Evolutionary conservation across 2,113 vertebrate species (phyloP).

Genomic region (Cathartes aura): DNA sequence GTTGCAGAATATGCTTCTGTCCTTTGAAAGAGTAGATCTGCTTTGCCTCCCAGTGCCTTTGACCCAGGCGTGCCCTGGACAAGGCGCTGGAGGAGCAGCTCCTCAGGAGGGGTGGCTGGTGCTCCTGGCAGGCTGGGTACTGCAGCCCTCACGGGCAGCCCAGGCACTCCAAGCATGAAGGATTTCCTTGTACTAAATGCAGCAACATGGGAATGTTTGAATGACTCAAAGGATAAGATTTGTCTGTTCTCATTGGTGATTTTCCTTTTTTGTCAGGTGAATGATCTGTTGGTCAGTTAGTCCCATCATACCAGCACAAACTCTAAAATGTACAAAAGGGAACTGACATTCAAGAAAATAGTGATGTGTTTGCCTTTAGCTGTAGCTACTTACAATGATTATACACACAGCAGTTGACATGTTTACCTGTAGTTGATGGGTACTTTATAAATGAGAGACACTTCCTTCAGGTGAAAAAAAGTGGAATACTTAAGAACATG

Average conservation of each 20-base stretch:
- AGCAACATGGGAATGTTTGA: neutral
- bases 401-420: neutral
- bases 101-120: neutral
- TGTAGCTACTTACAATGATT: neutral
- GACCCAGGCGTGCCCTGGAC: neutral
- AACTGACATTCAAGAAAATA: neutral
- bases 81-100: neutral
- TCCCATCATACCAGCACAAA: neutral
- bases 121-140: accelerated
- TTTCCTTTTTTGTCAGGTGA: neutral
- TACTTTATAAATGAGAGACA: neutral
- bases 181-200: neutral
- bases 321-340: neutral
- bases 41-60: neutral
- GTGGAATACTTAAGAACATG: neutral
- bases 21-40: neutral
- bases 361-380: neutral
- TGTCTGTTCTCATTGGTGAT: neutral
- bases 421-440: neutral
- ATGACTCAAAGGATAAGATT: neutral
- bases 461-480: neutral
- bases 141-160: neutral
- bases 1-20: neutral
- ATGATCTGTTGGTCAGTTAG: neutral
- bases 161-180: neutral